Conservation (phyloP, 2,888 invertebrate species). For the Diplolepis rosae region DNA sequence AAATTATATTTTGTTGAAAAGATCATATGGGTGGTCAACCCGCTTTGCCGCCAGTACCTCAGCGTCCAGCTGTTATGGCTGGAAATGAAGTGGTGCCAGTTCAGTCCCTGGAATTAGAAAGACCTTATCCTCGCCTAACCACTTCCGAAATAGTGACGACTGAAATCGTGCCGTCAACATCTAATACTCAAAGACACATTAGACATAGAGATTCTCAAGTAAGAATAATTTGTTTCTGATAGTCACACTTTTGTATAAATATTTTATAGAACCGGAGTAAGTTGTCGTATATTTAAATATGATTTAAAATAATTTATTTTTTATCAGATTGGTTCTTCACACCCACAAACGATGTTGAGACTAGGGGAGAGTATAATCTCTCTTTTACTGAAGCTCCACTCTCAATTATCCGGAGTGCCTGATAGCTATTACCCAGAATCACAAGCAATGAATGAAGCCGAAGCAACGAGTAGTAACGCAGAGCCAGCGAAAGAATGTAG, state of each 20-base stretch:
- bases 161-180: conserved; percentile 70
- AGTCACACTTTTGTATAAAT: background rate
- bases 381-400: conserved; percentile 90
- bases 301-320: no score
- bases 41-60: conserved; percentile 67
- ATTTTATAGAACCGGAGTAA: no score
- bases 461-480: conserved; percentile 53
- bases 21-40: conserved; percentile 53
- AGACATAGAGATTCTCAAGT: conserved; percentile 65
- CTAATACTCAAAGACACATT: conserved; percentile 63
- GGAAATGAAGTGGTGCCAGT: conserved; percentile 72
- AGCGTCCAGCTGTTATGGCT: conserved; percentile 70
- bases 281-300: no score
- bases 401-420: conserved; percentile 87
- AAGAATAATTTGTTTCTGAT: conserved; percentile 36
- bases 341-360: conserved; percentile 74
- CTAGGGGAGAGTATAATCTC: conserved; percentile 94
- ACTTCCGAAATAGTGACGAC: conserved; percentile 51
- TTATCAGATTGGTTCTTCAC: conserved; percentile 57
- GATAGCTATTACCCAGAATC: conserved; percentile 82
- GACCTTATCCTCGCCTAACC: conserved; percentile 42
- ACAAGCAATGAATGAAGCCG: conserved; percentile 58
- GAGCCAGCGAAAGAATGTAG: conserved; percentile 65
- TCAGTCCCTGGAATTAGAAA: conserved; percentile 43
- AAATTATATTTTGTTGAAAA: conserved; percentile 36